These are phyloP conservation scores for Mycetomoellerius zeteki DNA, from an alignment of 1,140 invertebrate genomes.

Conservation along the genomic window DNA sequence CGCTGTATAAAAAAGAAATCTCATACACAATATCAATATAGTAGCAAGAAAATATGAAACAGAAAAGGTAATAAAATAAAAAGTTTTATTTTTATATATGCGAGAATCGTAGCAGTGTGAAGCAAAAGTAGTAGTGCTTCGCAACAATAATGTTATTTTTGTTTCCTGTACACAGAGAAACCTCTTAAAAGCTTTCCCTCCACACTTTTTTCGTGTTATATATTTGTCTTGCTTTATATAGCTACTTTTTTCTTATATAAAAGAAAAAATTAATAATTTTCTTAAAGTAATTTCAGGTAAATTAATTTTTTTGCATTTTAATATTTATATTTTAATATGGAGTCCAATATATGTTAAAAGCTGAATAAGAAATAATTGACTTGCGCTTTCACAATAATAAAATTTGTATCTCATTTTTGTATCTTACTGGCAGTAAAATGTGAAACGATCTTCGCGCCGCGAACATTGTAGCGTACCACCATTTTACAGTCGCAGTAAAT, in stretches of 20 bases:
- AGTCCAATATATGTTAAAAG: background rate
- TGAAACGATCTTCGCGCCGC: background rate
- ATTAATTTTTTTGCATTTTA: background rate
- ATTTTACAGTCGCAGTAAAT: constrained; percentile 4
- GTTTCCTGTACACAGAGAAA: background rate
- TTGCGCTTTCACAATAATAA: background rate
- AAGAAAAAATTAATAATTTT: constrained; percentile 14
- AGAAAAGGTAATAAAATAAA: background rate
- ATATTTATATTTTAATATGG: background rate
- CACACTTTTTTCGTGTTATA: background rate
- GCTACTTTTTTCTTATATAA: background rate
- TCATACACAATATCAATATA: background rate
- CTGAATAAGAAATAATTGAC: background rate
- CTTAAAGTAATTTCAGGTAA: background rate
- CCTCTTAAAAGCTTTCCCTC: background rate
- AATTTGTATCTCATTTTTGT: constrained; percentile 14
- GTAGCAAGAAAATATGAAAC: background rate
- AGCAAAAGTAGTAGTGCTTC: background rate
- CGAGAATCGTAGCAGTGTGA: background rate
- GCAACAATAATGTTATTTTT: background rate
- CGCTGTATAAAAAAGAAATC: background rate
- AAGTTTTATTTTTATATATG: background rate
- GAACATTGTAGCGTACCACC: constrained; percentile 13
- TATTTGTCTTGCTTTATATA: background rate
- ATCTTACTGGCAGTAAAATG: background rate